Conservation (phyloP, 2,113 vertebrate species). For the Cervus canadensis region DNA sequence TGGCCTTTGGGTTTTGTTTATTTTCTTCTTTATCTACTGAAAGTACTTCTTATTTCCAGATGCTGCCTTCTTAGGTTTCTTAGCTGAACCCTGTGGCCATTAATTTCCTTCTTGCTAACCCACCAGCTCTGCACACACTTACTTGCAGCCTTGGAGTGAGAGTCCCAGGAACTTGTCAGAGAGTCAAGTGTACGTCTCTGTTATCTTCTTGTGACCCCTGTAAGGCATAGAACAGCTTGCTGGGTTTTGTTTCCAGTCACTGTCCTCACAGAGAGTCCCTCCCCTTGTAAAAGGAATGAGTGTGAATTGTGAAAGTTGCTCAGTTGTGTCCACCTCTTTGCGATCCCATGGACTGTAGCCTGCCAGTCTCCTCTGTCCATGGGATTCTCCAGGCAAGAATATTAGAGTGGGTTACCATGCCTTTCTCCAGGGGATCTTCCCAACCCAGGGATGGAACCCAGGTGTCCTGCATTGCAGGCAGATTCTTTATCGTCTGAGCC, state of each 20-base stretch:
- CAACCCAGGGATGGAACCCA: background rate
- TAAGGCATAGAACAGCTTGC: background rate
- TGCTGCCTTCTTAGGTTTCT: background rate
- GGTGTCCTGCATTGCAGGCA: background rate
- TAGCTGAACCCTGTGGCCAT: background rate
- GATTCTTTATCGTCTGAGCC: background rate
- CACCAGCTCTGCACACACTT: background rate
- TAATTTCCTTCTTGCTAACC: background rate
- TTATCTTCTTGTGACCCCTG: background rate
- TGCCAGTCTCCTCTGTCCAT: background rate
- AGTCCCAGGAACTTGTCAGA: background rate
- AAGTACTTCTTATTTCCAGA: background rate
- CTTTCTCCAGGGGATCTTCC: background rate
- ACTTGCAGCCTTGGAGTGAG: background rate
- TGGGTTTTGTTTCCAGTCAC: background rate
- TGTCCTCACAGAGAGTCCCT: background rate
- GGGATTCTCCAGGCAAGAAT: background rate
- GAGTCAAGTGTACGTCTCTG: background rate
- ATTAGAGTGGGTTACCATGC: background rate
- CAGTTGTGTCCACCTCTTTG: background rate
- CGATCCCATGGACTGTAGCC: background rate
- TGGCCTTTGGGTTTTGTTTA: background rate
- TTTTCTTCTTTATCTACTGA: background rate
- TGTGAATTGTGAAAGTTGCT: background rate
- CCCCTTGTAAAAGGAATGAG: background rate